Conservation (phyloP, 2,113 vertebrate genomes). For the Rhinogobius similis region DNA sequence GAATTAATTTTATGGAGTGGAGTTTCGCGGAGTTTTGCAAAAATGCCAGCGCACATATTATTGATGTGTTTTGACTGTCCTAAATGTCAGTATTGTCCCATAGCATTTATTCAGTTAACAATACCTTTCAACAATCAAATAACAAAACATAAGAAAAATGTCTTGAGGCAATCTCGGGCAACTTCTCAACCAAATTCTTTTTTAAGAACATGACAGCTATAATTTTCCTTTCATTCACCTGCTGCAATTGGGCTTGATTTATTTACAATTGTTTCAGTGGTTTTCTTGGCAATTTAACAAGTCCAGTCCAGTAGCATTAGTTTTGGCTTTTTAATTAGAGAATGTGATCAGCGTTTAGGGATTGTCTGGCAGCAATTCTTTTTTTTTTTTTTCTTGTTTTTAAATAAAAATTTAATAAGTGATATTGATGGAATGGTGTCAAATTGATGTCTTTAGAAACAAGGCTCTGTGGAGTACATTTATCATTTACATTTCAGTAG, state of each 20-base stretch:
- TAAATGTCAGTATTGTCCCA: neutral
- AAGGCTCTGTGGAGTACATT: too few relatives aligned
- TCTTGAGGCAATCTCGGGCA: neutral
- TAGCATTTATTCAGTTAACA: neutral
- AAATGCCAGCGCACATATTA: neutral
- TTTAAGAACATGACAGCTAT: slow-evolving; percentile 1
- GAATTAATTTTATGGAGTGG: neutral
- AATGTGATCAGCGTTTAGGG: too few relatives aligned
- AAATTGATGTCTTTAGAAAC: neutral
- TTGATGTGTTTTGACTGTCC: slow-evolving; percentile 1
- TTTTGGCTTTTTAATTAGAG: neutral
- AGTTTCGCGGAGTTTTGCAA: neutral
- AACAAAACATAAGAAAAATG: neutral
- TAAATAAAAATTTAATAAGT: too few relatives aligned
- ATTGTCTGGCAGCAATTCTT: too few relatives aligned
- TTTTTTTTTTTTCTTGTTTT: too few relatives aligned
- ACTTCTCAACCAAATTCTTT: neutral
- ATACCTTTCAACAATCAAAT: slow-evolving; percentile 3
- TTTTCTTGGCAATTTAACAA: neutral
- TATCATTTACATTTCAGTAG: too few relatives aligned
- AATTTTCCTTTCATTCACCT: neutral
- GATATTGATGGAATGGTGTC: neutral
- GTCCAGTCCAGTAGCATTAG: neutral
- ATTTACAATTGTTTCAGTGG: neutral
- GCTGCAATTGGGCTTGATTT: neutral